A percentile compares a stretch with the other conserved stretches of the same genome.
phyloP scores from a whole-genome alignment of 2,888 invertebrate species.

The Eucera pruinosa region DNA sequence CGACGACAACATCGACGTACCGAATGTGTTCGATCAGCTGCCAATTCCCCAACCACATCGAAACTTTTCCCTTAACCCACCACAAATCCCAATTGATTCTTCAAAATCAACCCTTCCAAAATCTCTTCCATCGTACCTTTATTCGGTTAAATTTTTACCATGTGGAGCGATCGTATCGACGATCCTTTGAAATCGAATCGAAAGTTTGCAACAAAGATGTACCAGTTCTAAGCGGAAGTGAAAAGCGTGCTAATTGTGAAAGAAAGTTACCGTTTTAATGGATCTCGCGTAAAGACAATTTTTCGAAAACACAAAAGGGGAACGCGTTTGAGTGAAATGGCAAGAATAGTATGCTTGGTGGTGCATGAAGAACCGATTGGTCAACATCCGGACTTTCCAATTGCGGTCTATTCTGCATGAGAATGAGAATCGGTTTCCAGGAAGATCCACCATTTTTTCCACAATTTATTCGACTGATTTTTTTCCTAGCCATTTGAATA shows the following conservation, averaged over 20 bases:
- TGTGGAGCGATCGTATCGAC: not conserved
- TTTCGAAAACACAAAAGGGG: not conserved
- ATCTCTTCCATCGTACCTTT: not conserved
- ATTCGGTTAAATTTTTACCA: not conserved
- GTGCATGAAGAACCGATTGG: slow-evolving; percentile 38
- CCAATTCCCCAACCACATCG: slow-evolving; percentile 3
- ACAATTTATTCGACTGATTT: slow-evolving; percentile 13
- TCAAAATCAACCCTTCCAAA: too few relatives aligned
- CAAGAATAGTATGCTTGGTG: slow-evolving; percentile 35
- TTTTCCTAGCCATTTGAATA: not conserved
- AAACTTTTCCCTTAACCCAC: not conserved
- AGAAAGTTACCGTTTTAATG: not conserved
- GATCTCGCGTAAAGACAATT: not conserved
- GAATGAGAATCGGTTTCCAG: slow-evolving; percentile 31
- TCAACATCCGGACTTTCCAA: slow-evolving; percentile 56
- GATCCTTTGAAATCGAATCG: not conserved
- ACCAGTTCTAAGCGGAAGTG: not conserved
- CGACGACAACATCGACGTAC: slow-evolving; percentile 64
- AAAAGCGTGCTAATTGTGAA: not conserved
- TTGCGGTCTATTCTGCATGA: slow-evolving; percentile 33
- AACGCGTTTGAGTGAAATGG: slow-evolving; percentile 29
- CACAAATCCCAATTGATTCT: not conserved
- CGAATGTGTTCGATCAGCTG: slow-evolving; percentile 51
- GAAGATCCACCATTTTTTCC: slow-evolving; percentile 20
- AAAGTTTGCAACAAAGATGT: not conserved